Conservation (phyloP, 2,888 invertebrate genomes). For the Therioaphis trifolii region DNA sequence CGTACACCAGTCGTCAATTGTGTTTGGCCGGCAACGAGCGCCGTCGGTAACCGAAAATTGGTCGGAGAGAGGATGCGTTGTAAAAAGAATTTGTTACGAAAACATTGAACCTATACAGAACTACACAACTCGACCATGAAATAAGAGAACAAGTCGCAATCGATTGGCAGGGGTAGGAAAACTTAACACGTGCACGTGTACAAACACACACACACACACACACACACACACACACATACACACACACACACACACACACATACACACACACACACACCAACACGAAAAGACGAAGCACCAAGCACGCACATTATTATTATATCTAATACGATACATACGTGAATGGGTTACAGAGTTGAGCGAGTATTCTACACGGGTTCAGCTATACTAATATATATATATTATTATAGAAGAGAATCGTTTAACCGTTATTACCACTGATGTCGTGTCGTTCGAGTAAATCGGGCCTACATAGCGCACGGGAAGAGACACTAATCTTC, state of each 20-base stretch:
- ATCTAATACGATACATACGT: background rate
- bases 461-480: background rate
- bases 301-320: background rate
- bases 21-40: slow-evolving; percentile 39
- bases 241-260: too few species aligned
- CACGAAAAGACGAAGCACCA: background rate
- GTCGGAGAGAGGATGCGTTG: background rate
- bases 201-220: too few species aligned
- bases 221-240: too few species aligned
- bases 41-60: background rate
- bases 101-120: background rate
- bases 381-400: background rate
- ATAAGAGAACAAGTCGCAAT: slow-evolving; percentile 17
- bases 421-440: background rate
- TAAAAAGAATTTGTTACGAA: background rate
- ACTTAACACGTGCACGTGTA: background rate
- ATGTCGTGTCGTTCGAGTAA: background rate
- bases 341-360: background rate
- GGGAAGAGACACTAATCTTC: background rate
- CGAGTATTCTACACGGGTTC: background rate
- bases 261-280: too few species aligned
- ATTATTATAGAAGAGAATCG: background rate
- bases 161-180: slow-evolving; percentile 20
- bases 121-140: slow-evolving; percentile 23
- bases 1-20: background rate